A percentile compares a stretch with the other conserved stretches of the same genome.
Evolutionary conservation across 2,888 invertebrate genomes (phyloP).

Genomic region (Archips crataeganus): DNA sequence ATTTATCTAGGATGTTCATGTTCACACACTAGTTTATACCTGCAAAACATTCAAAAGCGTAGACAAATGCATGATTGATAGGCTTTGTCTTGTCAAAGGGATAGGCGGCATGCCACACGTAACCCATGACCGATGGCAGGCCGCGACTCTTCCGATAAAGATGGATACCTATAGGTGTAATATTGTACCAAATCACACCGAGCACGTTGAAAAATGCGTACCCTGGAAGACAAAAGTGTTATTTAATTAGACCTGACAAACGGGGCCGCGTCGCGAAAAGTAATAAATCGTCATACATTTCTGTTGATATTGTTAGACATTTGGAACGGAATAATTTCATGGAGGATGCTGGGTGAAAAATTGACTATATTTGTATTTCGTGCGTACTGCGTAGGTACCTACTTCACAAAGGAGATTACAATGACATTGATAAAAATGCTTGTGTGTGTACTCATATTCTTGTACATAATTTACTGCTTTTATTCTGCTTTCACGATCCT

Average conservation of each 20-base stretch:
- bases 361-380: constrained; percentile 17
- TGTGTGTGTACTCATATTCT: background rate
- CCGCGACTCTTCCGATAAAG: constrained; percentile 59
- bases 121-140: constrained; percentile 60
- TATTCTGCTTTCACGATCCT: background rate
- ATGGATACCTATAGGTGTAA: constrained; percentile 66
- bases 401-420: constrained; percentile 13
- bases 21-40: constrained; percentile 52
- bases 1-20: background rate
- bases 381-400: background rate
- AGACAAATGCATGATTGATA: constrained; percentile 62
- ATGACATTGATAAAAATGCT: constrained; percentile 10
- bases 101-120: constrained; percentile 68
- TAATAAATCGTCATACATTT: constrained; percentile 16
- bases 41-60: constrained; percentile 64
- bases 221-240: constrained; percentile 56
- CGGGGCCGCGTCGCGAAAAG: background rate
- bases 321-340: constrained; percentile 10
- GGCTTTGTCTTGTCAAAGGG: constrained; percentile 75
- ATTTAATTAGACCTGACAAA: constrained; percentile 2
- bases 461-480: background rate
- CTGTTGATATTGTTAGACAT: constrained; percentile 12
- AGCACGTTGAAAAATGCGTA: constrained; percentile 70
- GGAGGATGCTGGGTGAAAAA: constrained; percentile 8
- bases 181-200: constrained; percentile 66